Evolutionary conservation across 2,888 invertebrate species (phyloP).

Genomic region (Eupithecia centaureata): DNA sequence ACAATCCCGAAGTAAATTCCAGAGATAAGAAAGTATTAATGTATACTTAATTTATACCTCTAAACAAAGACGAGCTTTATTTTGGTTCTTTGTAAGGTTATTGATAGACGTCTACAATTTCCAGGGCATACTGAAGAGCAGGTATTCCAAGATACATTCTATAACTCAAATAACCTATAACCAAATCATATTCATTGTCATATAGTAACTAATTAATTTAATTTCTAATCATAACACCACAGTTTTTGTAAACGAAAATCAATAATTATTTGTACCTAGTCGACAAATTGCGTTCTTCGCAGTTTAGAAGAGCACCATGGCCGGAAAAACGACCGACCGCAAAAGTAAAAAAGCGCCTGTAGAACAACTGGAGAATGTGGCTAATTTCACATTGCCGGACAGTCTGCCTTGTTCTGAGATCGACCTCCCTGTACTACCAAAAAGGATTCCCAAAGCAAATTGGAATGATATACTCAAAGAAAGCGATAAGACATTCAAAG

Average conservation of each 20-base stretch:
- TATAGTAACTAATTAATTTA: too few relatives aligned
- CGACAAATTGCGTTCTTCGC: too few relatives aligned
- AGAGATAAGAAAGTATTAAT: too few relatives aligned
- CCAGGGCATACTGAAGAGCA: not conserved
- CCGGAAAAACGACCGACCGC: conserved; percentile 64
- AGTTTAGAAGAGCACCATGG: conserved; percentile 40
- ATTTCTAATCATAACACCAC: too few relatives aligned
- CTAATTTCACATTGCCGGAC: conserved; percentile 67
- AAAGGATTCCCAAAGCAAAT: conserved; percentile 53
- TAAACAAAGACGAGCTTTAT: not conserved
- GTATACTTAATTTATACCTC: too few relatives aligned
- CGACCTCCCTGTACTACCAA: conserved; percentile 65
- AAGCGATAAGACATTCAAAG: conserved; percentile 53
- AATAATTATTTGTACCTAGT: too few relatives aligned
- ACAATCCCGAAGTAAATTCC: too few relatives aligned
- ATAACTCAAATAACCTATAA: too few relatives aligned
- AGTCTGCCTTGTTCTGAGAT: conserved; percentile 74
- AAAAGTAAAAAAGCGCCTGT: conserved; percentile 63
- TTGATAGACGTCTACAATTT: not conserved
- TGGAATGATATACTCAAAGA: conserved; percentile 70
- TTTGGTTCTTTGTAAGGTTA: too few relatives aligned
- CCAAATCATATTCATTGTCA: not conserved
- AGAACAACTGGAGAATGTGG: conserved; percentile 55
- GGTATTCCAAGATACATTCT: not conserved
- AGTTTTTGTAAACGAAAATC: too few relatives aligned